These are phyloP conservation scores for Passerina amoena DNA, from an alignment of 2,113 vertebrate species.

Conservation along the genomic window DNA sequence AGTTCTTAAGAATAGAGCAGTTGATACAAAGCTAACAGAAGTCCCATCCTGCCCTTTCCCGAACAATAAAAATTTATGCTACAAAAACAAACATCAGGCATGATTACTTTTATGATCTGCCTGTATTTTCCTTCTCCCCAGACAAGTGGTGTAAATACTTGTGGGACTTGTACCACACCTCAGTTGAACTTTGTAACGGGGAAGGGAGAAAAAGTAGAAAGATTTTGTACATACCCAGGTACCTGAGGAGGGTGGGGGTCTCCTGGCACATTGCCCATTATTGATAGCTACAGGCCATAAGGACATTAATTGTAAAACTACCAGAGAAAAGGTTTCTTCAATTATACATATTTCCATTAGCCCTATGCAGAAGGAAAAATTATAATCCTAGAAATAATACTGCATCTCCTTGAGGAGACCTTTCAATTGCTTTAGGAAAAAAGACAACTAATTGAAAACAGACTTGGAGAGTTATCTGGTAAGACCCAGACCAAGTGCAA, in stretches of 20 bases:
- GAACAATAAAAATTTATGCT: neutral
- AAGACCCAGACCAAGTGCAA: neutral
- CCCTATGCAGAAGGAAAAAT: neutral
- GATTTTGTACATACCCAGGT: neutral
- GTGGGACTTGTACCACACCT: neutral
- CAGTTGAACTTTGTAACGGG: rapidly evolving
- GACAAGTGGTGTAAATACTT: rapidly evolving
- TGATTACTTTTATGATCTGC: neutral
- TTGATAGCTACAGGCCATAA: neutral
- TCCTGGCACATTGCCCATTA: neutral
- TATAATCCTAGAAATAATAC: neutral
- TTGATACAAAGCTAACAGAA: neutral
- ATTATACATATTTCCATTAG: neutral
- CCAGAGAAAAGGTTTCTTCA: neutral
- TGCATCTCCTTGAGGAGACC: neutral
- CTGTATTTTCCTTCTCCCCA: neutral
- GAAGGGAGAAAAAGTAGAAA: neutral
- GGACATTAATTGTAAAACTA: neutral
- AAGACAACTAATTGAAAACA: neutral
- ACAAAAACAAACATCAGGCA: neutral
- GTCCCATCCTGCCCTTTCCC: rapidly evolving
- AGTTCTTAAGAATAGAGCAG: neutral
- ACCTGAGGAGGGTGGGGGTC: neutral
- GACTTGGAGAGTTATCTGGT: neutral
- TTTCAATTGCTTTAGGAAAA: neutral